Evolutionary conservation across 2,888 invertebrate species (phyloP).

Genomic region (Eugnorisma glareosa): DNA sequence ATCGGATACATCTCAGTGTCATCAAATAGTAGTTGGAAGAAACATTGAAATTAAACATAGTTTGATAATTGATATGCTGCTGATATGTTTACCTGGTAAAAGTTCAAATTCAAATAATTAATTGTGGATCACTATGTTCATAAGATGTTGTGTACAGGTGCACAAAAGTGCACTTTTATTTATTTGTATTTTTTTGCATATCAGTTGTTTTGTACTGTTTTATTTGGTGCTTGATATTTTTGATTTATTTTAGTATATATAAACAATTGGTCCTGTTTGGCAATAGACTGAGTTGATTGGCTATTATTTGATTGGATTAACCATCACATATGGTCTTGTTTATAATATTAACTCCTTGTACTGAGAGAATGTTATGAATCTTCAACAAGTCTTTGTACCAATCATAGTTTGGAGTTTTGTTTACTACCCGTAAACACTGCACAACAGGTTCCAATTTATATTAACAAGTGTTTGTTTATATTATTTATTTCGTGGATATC

Average conservation of each 20-base stretch:
- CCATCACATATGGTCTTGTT: background rate
- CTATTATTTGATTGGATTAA: background rate
- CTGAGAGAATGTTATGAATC: background rate
- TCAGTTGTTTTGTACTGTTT: background rate
- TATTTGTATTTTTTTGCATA: background rate
- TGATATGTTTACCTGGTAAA: no score
- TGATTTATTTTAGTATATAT: background rate
- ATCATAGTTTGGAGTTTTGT: background rate
- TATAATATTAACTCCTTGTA: background rate
- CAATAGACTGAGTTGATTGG: background rate
- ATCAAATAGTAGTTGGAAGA: constrained; percentile 30
- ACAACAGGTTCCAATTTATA: background rate
- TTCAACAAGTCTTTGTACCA: background rate
- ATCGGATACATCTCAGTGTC: constrained; percentile 42
- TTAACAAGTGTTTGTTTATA: constrained; percentile 3
- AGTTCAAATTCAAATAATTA: no score
- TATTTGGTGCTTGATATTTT: background rate
- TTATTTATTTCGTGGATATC: background rate
- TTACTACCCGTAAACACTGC: background rate
- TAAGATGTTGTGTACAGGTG: no score
- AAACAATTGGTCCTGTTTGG: background rate
- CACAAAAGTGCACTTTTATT: background rate
- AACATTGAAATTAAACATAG: constrained; percentile 48
- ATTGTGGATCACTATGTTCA: no score
- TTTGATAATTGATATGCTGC: no score